A percentile compares a stretch with the other conserved stretches of the same genome.
Conservation (phyloP, 2,797 vertebrate genomes). For the Poecilia velifera region DNA sequence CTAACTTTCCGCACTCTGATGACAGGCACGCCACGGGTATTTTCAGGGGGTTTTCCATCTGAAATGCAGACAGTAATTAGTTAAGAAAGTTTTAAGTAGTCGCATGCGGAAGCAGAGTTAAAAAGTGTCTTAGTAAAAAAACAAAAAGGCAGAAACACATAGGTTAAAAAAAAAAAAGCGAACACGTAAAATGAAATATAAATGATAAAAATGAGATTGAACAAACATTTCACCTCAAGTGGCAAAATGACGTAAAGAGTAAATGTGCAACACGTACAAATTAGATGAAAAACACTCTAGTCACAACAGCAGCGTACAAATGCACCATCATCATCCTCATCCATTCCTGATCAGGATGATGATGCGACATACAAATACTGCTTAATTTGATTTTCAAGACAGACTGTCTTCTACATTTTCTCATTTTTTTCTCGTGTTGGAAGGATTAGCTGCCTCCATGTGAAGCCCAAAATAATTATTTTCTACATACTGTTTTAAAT, state of each 20-base stretch:
- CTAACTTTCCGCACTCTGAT: conserved; percentile 54
- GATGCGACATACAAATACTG: background rate
- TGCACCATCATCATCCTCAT: background rate
- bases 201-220: background rate
- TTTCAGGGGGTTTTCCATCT: conserved; percentile 75
- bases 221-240: background rate
- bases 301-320: background rate
- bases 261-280: background rate
- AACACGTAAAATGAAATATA: background rate
- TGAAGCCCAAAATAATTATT: background rate
- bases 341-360: background rate
- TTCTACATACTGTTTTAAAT: too few relatives aligned
- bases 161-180: background rate
- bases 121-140: background rate
- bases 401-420: background rate
- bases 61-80: conserved; percentile 48
- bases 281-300: background rate
- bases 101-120: background rate
- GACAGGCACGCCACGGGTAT: conserved; percentile 58
- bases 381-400: background rate
- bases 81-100: conserved; percentile 2
- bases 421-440: background rate
- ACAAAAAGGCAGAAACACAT: background rate
- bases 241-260: background rate
- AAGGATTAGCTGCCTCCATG: background rate